Conservation (phyloP, 1,140 invertebrate genomes). For the Drosophila chauvacae region DNA sequence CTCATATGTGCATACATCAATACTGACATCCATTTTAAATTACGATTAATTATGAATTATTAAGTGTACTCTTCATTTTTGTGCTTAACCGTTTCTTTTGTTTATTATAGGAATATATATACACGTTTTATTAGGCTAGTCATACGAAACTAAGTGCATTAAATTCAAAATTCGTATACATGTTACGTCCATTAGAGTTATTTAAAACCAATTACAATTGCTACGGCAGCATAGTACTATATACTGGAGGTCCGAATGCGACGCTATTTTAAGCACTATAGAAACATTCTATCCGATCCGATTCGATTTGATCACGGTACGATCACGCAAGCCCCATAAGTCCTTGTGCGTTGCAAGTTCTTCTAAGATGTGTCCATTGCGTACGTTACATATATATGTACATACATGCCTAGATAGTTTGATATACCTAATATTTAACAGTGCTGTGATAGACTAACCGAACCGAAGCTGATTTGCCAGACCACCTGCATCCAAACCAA, state of each 20-base stretch:
- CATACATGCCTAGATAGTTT: slow-evolving; percentile 42
- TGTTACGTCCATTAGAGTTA: slow-evolving; percentile 75
- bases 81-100: slow-evolving; percentile 65
- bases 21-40: slow-evolving; percentile 41
- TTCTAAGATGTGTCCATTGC: slow-evolving; percentile 61
- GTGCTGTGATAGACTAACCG: slow-evolving; percentile 82
- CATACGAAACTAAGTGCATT: slow-evolving; percentile 73
- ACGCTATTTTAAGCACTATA: slow-evolving; percentile 53
- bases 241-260: slow-evolving; percentile 30
- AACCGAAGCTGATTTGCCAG: slow-evolving; percentile 48
- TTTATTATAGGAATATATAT: slow-evolving; percentile 81
- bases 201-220: slow-evolving; percentile 48
- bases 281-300: slow-evolving; percentile 32
- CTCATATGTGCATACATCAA: slow-evolving; percentile 41
- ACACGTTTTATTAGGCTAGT: slow-evolving; percentile 79
- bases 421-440: slow-evolving; percentile 63
- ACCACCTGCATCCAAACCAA: slow-evolving; percentile 33
- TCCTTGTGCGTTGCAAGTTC: slow-evolving; percentile 69
- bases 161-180: slow-evolving; percentile 70
- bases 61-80: slow-evolving; percentile 55
- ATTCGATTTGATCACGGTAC: slow-evolving; percentile 19
- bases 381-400: slow-evolving; percentile 6
- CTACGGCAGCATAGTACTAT: slow-evolving; percentile 33
- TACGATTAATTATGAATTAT: slow-evolving; percentile 51
- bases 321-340: slow-evolving; percentile 63